Conservation (phyloP, 2,113 vertebrate genomes). For the Tauraco erythrolophus region DNA sequence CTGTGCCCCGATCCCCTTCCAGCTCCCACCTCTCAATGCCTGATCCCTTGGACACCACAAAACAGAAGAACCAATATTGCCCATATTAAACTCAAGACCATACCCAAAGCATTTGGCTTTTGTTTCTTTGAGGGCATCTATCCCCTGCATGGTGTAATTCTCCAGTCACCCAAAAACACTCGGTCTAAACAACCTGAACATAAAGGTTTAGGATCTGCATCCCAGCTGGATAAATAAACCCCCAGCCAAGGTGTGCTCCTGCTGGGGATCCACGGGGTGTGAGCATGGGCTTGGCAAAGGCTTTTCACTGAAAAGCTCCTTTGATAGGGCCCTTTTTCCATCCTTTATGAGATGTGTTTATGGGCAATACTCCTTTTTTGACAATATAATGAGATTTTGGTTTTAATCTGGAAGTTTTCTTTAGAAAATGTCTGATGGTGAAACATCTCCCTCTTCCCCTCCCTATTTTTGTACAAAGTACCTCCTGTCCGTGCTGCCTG, state of each 20-base stretch:
- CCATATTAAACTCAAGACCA: neutral
- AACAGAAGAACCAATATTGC: neutral
- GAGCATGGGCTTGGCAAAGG: neutral
- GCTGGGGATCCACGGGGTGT: fast-evolving
- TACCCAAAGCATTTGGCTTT: neutral
- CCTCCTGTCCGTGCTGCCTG: neutral
- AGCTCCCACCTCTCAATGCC: neutral
- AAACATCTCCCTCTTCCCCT: neutral
- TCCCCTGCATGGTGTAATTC: neutral
- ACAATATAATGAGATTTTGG: neutral
- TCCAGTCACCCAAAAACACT: neutral
- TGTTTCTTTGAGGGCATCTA: neutral
- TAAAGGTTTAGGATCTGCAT: neutral
- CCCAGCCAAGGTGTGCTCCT: neutral
- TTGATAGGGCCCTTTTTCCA: neutral
- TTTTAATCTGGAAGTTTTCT: neutral
- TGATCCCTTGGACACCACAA: neutral
- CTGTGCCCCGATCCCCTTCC: neutral
- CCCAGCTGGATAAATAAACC: neutral
- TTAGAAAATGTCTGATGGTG: neutral
- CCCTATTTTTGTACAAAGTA: neutral
- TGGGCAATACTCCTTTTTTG: neutral
- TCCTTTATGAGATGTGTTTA: neutral
- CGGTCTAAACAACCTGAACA: neutral
- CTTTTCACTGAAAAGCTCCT: neutral